Evolutionary conservation across 2,888 invertebrate genomes (phyloP).

Genomic region (Diloba caeruleocephala): DNA sequence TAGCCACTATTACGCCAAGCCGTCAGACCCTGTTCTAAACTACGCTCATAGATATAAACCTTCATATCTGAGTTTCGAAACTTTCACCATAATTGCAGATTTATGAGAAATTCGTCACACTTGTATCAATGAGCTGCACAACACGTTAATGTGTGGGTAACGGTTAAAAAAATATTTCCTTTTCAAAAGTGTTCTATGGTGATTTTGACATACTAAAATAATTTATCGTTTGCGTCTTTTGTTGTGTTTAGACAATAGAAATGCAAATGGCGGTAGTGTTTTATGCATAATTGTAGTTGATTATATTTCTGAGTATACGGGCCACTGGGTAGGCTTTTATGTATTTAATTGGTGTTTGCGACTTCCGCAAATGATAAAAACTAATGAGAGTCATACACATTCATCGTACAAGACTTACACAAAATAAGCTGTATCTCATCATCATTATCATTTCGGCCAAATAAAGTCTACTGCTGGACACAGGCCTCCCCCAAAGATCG

Average conservation of each 20-base stretch:
- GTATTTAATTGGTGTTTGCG: not conserved
- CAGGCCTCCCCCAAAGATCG: too few relatives aligned
- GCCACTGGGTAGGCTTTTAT: not conserved
- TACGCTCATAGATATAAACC: not conserved
- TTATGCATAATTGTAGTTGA: constrained; percentile 1
- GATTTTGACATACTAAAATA: constrained; percentile 1
- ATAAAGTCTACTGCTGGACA: too few relatives aligned
- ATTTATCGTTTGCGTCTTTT: constrained; percentile 3
- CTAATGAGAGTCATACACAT: too few relatives aligned
- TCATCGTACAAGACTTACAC: too few relatives aligned
- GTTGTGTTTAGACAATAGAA: constrained; percentile 14
- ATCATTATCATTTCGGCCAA: too few relatives aligned
- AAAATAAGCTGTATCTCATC: too few relatives aligned
- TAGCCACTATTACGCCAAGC: too few relatives aligned
- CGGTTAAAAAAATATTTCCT: not conserved
- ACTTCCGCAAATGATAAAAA: too few relatives aligned
- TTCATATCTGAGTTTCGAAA: constrained; percentile 1
- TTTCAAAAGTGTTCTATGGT: not conserved
- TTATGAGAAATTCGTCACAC: constrained; percentile 31
- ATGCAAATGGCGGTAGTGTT: not conserved
- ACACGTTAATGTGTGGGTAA: constrained; percentile 10
- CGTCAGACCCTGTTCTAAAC: too few relatives aligned
- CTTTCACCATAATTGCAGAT: constrained; percentile 59
- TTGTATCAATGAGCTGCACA: constrained; percentile 9
- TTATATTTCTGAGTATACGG: not conserved